Conservation (phyloP, 2,888 invertebrate genomes). For the Tubulanus polymorphus region DNA sequence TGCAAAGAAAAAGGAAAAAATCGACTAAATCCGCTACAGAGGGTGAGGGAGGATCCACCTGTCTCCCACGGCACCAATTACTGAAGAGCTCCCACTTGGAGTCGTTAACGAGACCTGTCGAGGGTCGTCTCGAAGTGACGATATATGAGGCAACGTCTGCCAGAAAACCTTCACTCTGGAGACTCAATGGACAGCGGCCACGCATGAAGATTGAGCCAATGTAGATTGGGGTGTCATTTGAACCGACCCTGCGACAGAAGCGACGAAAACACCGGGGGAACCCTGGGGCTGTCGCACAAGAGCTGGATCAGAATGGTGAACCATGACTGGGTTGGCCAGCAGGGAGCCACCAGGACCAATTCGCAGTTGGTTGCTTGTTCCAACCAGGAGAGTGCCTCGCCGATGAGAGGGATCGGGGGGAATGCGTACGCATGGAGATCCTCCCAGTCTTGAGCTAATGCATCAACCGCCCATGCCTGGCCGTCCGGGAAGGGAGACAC, state of each 20-base stretch:
- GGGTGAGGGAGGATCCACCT: background rate
- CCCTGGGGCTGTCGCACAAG: background rate
- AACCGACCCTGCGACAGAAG: background rate
- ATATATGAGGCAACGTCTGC: background rate
- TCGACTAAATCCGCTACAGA: background rate
- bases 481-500: background rate
- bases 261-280: background rate
- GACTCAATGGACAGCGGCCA: background rate
- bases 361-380: background rate
- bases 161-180: background rate
- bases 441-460: no score
- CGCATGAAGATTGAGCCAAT: background rate
- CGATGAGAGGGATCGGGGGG: background rate
- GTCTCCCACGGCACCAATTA: background rate
- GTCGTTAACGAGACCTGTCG: background rate
- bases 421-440: background rate
- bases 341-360: background rate
- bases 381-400: background rate
- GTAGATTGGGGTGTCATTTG: background rate
- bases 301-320: background rate
- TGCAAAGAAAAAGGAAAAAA: background rate
- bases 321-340: background rate
- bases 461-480: no score
- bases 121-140: background rate
- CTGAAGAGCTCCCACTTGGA: background rate